Conservation (phyloP, 2,888 invertebrate species). For the Ectropis crepuscularia region DNA sequence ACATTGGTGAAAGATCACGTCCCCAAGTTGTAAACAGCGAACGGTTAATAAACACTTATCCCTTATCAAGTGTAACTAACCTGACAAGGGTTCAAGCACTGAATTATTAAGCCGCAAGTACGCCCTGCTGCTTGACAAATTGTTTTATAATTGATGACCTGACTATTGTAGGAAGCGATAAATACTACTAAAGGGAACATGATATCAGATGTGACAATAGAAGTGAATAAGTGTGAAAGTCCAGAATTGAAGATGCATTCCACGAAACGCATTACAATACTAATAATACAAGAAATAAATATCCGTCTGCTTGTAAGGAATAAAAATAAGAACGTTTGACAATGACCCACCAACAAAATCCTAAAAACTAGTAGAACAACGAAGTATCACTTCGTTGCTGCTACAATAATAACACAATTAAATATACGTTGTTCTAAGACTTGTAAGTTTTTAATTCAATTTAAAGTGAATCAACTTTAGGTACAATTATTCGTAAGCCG, state of each 20-base stretch:
- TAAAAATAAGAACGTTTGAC: too few relatives aligned
- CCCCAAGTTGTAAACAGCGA: conserved; percentile 17
- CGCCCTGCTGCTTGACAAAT: conserved; percentile 49
- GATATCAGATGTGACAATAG: conserved; percentile 4
- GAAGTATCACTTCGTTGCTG: too few relatives aligned
- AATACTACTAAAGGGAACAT: conserved; percentile 24
- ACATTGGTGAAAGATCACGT: conserved; percentile 15
- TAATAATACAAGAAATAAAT: neutral
- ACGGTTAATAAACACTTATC: conserved; percentile 39
- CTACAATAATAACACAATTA: too few relatives aligned
- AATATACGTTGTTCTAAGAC: too few relatives aligned
- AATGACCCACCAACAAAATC: too few relatives aligned
- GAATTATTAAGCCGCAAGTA: conserved; percentile 39
- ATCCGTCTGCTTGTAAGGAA: too few relatives aligned
- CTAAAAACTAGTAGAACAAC: too few relatives aligned
- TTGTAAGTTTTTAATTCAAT: too few relatives aligned
- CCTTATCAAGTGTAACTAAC: conserved; percentile 33
- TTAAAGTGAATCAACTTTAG: too few relatives aligned
- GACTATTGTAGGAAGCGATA: conserved; percentile 35
- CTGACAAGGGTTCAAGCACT: conserved; percentile 34
- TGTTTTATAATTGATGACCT: conserved; percentile 46
- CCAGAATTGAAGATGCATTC: neutral
- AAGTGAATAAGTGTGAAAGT: neutral
- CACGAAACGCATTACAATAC: neutral
- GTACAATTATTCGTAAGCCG: too few relatives aligned